phyloP scores from a whole-genome alignment of 2,113 vertebrate species.

The Xiphophorus couchianus region DNA sequence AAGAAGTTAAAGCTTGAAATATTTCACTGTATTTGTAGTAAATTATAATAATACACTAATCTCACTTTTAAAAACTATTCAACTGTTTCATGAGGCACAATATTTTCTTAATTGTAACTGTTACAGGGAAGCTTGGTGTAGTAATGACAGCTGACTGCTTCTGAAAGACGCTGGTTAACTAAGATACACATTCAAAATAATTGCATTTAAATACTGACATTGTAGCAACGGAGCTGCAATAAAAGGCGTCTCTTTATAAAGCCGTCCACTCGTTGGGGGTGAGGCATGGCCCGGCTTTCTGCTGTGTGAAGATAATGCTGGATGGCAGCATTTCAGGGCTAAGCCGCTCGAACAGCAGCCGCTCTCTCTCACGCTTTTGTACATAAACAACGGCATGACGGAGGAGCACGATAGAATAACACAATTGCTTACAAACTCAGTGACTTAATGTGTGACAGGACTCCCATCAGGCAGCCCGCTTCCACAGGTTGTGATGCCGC shows the following conservation, averaged over 20 bases:
- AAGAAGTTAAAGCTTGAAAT: neutral
- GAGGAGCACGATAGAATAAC: conserved; percentile 35
- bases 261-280: conserved; percentile 38
- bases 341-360: conserved; percentile 18
- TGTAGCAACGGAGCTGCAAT: conserved; percentile 2
- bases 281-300: conserved; percentile 31
- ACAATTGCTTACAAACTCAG: conserved; percentile 27
- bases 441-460: conserved; percentile 30
- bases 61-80: neutral
- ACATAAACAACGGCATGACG: conserved; percentile 34
- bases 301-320: conserved; percentile 54
- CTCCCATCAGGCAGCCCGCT: neutral
- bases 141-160: too few species aligned
- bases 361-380: conserved; percentile 19
- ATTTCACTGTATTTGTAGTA: neutral
- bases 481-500: conserved; percentile 5
- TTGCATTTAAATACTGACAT: neutral
- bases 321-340: conserved; percentile 57
- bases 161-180: neutral
- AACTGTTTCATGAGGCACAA: neutral
- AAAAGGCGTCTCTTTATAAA: conserved; percentile 28
- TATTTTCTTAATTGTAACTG: neutral
- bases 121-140: neutral
- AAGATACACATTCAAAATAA: too few species aligned
- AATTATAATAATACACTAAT: neutral